Percentiles rank a stretch among this genome's conserved stretches.
These are phyloP conservation scores for Drosophila pallidifrons DNA, from an alignment of 1,140 invertebrate species.

Conservation along the genomic window DNA sequence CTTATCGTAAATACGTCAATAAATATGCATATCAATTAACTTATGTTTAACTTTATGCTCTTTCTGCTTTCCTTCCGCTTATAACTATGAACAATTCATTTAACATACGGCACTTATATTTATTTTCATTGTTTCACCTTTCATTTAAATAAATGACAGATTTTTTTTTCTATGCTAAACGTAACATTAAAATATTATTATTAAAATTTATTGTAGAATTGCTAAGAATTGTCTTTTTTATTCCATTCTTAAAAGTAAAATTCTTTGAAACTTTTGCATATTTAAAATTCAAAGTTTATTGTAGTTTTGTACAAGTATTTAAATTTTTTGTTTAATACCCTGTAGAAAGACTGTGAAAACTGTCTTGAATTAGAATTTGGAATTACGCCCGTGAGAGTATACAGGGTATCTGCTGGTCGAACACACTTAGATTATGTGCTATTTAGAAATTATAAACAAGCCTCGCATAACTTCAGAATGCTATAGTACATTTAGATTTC, in stretches of 20 bases:
- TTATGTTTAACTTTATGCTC: conserved; percentile 14
- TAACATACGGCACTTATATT: conserved; percentile 34
- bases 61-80: not conserved
- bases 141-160: conserved; percentile 12
- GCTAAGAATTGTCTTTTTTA: not conserved
- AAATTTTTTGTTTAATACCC: not conserved
- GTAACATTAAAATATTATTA: not conserved
- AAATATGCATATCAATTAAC: conserved; percentile 47
- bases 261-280: not conserved
- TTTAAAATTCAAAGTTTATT: not conserved
- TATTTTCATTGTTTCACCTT: conserved; percentile 29
- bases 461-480: conserved; percentile 19
- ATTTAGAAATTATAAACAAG: conserved; percentile 15
- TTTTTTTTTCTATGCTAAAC: not conserved
- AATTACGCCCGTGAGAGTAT: not conserved
- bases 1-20: conserved; percentile 36
- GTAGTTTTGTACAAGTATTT: conserved; percentile 1
- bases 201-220: not conserved
- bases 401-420: conserved; percentile 17
- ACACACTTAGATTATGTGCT: not conserved
- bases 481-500: conserved; percentile 12
- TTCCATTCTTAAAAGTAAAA: not conserved
- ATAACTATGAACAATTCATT: conserved; percentile 29
- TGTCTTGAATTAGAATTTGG: not conserved
- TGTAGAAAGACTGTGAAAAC: not conserved